phyloP scores from a whole-genome alignment of 1,140 invertebrate species.

The Zaprionus ornatus region DNA sequence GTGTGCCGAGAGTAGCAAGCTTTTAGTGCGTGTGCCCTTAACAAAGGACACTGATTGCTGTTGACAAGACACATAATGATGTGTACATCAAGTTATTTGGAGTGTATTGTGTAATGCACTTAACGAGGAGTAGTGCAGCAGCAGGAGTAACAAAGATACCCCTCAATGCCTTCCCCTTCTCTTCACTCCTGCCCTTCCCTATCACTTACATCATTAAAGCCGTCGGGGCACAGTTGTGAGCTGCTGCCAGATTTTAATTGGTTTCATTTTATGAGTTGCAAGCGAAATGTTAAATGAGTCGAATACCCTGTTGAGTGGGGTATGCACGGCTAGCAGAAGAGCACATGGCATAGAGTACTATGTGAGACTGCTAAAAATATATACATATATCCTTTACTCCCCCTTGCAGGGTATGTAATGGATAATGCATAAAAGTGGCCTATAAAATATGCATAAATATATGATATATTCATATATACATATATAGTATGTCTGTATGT shows the following conservation, averaged over 20 bases:
- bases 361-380: no score
- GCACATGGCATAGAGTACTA: no score
- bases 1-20: constrained; percentile 31
- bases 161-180: not conserved
- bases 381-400: no score
- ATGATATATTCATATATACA: not conserved
- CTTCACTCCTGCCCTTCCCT: constrained; percentile 1
- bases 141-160: not conserved
- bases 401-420: no score
- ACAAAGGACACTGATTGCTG: constrained; percentile 71
- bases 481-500: not conserved
- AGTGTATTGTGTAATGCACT: constrained; percentile 46
- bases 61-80: constrained; percentile 64
- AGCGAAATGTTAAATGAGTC: not conserved
- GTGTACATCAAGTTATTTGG: constrained; percentile 56
- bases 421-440: no score
- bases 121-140: constrained; percentile 5
- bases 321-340: no score
- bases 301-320: no score
- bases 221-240: constrained; percentile 8
- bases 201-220: constrained; percentile 52
- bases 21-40: constrained; percentile 47
- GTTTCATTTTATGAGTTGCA: constrained; percentile 26
- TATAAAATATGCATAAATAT: not conserved
- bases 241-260: constrained; percentile 57